Base-by-base conservation (phyloP, 2,888 invertebrate genomes). In the Ectobius pallidus region DNA sequence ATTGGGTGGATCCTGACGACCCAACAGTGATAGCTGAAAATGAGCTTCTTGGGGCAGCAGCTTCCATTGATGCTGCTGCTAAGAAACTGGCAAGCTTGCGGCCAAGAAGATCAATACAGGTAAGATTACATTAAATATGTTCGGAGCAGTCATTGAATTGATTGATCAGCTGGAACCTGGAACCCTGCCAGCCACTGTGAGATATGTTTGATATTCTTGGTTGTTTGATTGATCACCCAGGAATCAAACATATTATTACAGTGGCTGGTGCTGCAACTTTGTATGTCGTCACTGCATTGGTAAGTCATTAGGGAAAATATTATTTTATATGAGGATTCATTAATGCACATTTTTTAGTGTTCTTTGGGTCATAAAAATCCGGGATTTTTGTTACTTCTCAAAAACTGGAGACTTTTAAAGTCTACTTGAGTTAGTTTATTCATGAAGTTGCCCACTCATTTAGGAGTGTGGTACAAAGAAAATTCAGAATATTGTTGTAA, bases 201-300 rank as follows among this genome's bases (percentile, higher is more conserved):
- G 98, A 99, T 99, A 99, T 99, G 99, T 99, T 99, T 99, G 98
- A 97, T 99, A 99, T 98, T 98, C 98, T 99, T 99, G 99, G 98
- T 99, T 97, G 96, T 95, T 87, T 83, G 81, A 86, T 85, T 85
- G 81, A 82, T 92, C 96, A 95, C 96, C 97, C 97, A 91, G 94
- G 95, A 96, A 94, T 96, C 96, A 96, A 95, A 97, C 98, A 97
- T 99, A 97, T 98, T 94, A 93, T 92, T 92, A 94, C 87, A 88
- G 94, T 89, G 89, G 86, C 78, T 22, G 49, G 52, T 3, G 11
- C 52, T 14, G 39, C 39, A 39, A 27, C 27, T 6, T n/a, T n/a
- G n/a, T n/a, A n/a, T n/a, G n/a, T n/a, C n/a, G n/a, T n/a, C n/a
- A n/a, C n/a, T n/a, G n/a, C n/a, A n/a, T n/a, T n/a, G n/a, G n/a